These are phyloP conservation scores for Brachylomia viminalis DNA, from an alignment of 2,888 invertebrate species.

Conservation along the genomic window DNA sequence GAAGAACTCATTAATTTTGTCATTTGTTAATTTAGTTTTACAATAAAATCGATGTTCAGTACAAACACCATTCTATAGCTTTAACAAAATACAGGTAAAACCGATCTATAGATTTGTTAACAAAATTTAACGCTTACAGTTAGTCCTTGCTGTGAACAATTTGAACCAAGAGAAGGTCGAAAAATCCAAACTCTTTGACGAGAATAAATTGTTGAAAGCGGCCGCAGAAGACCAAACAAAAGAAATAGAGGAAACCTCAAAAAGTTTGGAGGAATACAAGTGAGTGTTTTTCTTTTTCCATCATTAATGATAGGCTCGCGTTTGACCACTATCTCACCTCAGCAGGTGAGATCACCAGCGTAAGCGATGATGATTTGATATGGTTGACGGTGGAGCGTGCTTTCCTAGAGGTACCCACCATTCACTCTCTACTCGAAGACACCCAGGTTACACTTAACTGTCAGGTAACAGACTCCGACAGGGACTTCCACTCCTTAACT, in stretches of 20 bases:
- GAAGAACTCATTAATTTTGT: neutral
- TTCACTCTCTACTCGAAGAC: neutral
- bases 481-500: neutral
- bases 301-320: neutral
- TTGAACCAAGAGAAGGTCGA: conserved; percentile 81
- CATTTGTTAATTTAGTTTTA: neutral
- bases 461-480: neutral
- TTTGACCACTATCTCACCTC: neutral
- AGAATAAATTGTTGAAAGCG: conserved; percentile 71
- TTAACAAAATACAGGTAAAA: neutral
- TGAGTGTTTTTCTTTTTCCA: conserved; percentile 62
- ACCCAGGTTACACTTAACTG: neutral
- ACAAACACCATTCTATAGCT: neutral
- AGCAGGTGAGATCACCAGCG: too few species aligned
- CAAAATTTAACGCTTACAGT: conserved; percentile 70
- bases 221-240: conserved; percentile 73
- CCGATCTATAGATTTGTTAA: neutral
- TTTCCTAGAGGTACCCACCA: neutral
- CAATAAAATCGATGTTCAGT: neutral
- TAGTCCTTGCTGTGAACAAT: conserved; percentile 79
- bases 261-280: conserved; percentile 78
- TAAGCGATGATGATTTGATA: neutral
- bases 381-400: neutral
- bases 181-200: conserved; percentile 74
- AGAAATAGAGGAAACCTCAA: conserved; percentile 73